Base-by-base conservation (phyloP, 2,113 vertebrate genomes). In the Syrrhaptes paradoxus region DNA sequence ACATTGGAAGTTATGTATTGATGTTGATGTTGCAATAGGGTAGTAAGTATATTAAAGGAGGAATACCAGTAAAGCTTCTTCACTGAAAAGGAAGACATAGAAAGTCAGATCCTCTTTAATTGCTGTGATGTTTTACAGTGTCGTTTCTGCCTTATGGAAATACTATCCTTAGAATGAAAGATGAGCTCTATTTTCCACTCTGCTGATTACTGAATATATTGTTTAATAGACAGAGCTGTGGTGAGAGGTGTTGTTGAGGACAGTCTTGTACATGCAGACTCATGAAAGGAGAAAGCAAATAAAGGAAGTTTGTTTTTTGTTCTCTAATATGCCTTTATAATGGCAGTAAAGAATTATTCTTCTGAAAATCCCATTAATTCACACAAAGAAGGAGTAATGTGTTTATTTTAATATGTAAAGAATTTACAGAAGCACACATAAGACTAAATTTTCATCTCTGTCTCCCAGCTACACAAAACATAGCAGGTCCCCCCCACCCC, bases 161-260 rank as follows among this genome's bases (percentile, higher is more conserved):
- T 82, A 68, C 18, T 87, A 36, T 76, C 54, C 90, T 87, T 85
- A 85, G 24, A 90, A 90, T 70, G n/a, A 96, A 91, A 76, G n/a
- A 87, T 79, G 58, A 90, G 41, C 25, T 85, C 26, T 82, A 79
- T 85, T 93, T 91, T 89, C 85, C 41, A 87, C 66, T 93, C 74
- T 76, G 45, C 54, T 87, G 66, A 26, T 90, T 90, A 52, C 49
- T 45, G 74, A 75, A 93, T 9, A 48, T 49, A 72, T 32, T 90
- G n/a, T 77, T 92, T 86, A 83, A 76, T 89, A 92, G 31, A 41
- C 52, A 63, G 54, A 80, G 25, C 11, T 49, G 15, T 43, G 19
- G 49, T 57, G 55, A 85, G 34, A 73, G 13, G 32, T 76, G 36
- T 21, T 79, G 58, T 83, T 85, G 41, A 34, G 1, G 4, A 52